These are phyloP conservation scores for Drosophila flavopinicola DNA, from an alignment of 2,888 invertebrate species.

Conservation along the genomic window DNA sequence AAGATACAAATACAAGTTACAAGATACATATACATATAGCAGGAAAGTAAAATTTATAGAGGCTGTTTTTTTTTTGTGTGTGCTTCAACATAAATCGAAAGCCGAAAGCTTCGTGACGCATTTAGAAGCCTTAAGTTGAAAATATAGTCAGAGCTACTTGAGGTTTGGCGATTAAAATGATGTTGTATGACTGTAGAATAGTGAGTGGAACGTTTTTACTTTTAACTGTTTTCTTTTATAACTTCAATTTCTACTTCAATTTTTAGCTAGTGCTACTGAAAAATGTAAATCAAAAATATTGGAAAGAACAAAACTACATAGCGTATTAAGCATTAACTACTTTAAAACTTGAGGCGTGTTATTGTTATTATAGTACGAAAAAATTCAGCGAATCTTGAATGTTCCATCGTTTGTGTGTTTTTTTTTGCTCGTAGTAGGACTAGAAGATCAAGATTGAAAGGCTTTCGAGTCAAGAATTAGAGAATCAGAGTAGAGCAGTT, in stretches of 20 bases:
- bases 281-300: constrained; percentile 12
- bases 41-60: constrained; percentile 27
- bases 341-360: constrained; percentile 7
- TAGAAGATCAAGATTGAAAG: constrained; percentile 10
- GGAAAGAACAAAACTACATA: constrained; percentile 24
- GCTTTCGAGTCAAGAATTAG: constrained; percentile 22
- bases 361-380: too few species aligned
- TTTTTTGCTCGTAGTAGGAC: constrained; percentile 1
- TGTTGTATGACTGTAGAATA: constrained; percentile 29
- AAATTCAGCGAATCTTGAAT: not conserved
- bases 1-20: constrained; percentile 37
- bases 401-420: constrained; percentile 15
- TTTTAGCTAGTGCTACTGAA: constrained; percentile 37
- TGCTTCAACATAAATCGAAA: constrained; percentile 21
- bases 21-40: constrained; percentile 25
- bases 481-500: constrained; percentile 18
- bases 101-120: constrained; percentile 20
- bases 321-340: constrained; percentile 14
- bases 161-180: constrained; percentile 11
- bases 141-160: constrained; percentile 34
- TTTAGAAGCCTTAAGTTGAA: constrained; percentile 43
- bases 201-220: constrained; percentile 15
- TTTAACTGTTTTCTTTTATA: constrained; percentile 3
- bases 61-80: constrained; percentile 9
- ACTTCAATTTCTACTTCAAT: constrained; percentile 14